Conservation (phyloP, 2,888 invertebrate genomes). For the Tenthredo amoena region DNA sequence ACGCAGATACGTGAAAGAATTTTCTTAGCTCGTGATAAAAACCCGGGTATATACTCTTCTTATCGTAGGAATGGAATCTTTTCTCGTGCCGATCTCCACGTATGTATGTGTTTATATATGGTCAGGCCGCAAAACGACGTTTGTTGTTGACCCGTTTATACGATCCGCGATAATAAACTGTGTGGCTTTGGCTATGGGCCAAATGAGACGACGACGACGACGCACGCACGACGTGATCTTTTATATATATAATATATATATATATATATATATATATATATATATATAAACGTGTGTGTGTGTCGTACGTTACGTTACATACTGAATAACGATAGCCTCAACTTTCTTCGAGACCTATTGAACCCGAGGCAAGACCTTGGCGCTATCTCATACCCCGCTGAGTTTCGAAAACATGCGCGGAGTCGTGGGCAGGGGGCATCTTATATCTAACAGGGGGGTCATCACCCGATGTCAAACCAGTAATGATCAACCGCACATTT, state of each 20-base stretch:
- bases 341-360: constrained; percentile 32
- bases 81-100: neutral
- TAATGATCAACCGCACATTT: constrained; percentile 29
- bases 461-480: constrained; percentile 35
- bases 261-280: neutral
- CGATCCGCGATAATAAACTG: constrained; percentile 15
- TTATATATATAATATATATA: no score
- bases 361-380: constrained; percentile 42
- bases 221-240: neutral
- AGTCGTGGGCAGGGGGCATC: constrained; percentile 42
- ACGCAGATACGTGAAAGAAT: neutral
- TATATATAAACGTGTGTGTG: neutral
- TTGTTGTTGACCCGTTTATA: constrained; percentile 30
- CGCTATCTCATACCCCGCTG: constrained; percentile 47
- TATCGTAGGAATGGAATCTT: constrained; percentile 16
- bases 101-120: neutral
- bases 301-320: neutral
- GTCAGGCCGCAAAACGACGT: constrained; percentile 5
- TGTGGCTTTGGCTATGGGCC: constrained; percentile 11
- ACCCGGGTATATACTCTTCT: neutral
- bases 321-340: constrained; percentile 37
- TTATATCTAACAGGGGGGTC: constrained; percentile 45
- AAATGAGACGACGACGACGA: constrained; percentile 7
- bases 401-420: constrained; percentile 39
- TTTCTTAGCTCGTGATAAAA: neutral